These are phyloP conservation scores for Acanthochromis polyacanthus DNA, from an alignment of 2,113 vertebrate species.

Conservation along the genomic window DNA sequence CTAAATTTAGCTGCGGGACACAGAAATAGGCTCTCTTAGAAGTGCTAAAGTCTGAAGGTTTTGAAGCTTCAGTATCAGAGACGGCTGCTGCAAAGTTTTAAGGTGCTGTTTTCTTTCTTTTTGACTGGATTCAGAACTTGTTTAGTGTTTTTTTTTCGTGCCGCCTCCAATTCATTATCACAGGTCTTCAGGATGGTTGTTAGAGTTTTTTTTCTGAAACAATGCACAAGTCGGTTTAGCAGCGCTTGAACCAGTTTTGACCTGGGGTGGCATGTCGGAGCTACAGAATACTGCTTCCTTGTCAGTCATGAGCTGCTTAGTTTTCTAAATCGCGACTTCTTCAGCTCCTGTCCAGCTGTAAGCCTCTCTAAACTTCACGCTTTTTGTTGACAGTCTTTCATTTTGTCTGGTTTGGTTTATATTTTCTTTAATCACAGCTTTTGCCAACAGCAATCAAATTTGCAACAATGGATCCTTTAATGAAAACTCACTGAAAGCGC, in stretches of 20 bases:
- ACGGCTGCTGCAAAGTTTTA: slow-evolving; percentile 37
- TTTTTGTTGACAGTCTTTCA: slow-evolving; percentile 5
- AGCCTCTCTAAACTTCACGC: slow-evolving; percentile 34
- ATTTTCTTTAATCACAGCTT: slow-evolving; percentile 18
- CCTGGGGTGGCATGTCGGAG: slow-evolving; percentile 6
- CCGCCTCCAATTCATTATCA: neutral
- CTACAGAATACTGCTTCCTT: slow-evolving; percentile 12
- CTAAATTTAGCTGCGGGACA: slow-evolving; percentile 61
- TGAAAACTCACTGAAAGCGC: neutral
- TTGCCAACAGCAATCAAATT: neutral
- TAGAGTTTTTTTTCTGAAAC: neutral
- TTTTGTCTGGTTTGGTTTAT: slow-evolving; percentile 24
- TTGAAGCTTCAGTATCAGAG: slow-evolving; percentile 29
- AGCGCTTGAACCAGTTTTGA: neutral
- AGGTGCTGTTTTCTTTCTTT: slow-evolving; percentile 21
- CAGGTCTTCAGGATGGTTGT: neutral
- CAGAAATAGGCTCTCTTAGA: slow-evolving; percentile 66
- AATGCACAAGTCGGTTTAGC: slow-evolving; percentile 4
- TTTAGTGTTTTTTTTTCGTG: slow-evolving; percentile 1
- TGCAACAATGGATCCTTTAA: neutral
- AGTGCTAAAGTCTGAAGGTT: slow-evolving; percentile 42
- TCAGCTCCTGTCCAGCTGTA: slow-evolving; percentile 64
- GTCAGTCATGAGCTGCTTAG: slow-evolving; percentile 54
- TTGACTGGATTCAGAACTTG: slow-evolving; percentile 12
- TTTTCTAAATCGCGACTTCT: slow-evolving; percentile 39